Evolutionary conservation across 1,140 invertebrate species (phyloP).

Genomic region (Drosophila malerkotliana): DNA sequence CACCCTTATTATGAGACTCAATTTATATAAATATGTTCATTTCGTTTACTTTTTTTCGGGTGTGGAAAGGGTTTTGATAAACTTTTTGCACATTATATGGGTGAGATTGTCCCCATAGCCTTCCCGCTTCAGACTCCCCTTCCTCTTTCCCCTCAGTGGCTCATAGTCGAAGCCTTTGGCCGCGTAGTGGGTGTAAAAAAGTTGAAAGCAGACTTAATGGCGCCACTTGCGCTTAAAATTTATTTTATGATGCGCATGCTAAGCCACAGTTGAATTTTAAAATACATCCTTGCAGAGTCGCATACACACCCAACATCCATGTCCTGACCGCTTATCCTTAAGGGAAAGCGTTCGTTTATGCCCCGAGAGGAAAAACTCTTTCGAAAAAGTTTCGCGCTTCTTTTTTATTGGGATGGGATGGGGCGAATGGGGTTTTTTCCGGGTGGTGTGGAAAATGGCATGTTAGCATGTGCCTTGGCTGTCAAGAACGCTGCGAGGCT

Average conservation of each 20-base stretch:
- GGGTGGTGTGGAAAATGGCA: slow-evolving; percentile 76
- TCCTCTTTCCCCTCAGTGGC: background rate
- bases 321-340: slow-evolving; percentile 68
- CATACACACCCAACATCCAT: slow-evolving; percentile 39
- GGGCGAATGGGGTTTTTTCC: slow-evolving; percentile 1
- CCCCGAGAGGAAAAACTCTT: slow-evolving; percentile 73
- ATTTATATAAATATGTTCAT: slow-evolving; percentile 66
- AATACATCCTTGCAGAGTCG: slow-evolving; percentile 52
- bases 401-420: slow-evolving; percentile 44
- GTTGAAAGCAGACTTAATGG: slow-evolving; percentile 81
- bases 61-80: slow-evolving; percentile 79
- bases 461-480: slow-evolving; percentile 82
- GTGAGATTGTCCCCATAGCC: slow-evolving; percentile 30
- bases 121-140: no score
- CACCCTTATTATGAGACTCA: slow-evolving; percentile 43
- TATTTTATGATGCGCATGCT: slow-evolving; percentile 83
- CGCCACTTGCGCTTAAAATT: slow-evolving; percentile 81
- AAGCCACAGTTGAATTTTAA: slow-evolving; percentile 83
- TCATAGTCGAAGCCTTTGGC: slow-evolving; percentile 49
- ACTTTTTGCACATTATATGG: slow-evolving; percentile 80
- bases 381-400: slow-evolving; percentile 75
- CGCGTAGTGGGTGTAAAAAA: slow-evolving; percentile 79
- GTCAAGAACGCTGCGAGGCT: slow-evolving; percentile 82
- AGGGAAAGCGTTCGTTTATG: slow-evolving; percentile 55
- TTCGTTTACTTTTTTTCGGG: slow-evolving; percentile 58